Percentiles rank a stretch among this genome's conserved stretches.
These are phyloP conservation scores for Spialia ferax DNA, from an alignment of 2,888 invertebrate genomes.

Conservation along the genomic window DNA sequence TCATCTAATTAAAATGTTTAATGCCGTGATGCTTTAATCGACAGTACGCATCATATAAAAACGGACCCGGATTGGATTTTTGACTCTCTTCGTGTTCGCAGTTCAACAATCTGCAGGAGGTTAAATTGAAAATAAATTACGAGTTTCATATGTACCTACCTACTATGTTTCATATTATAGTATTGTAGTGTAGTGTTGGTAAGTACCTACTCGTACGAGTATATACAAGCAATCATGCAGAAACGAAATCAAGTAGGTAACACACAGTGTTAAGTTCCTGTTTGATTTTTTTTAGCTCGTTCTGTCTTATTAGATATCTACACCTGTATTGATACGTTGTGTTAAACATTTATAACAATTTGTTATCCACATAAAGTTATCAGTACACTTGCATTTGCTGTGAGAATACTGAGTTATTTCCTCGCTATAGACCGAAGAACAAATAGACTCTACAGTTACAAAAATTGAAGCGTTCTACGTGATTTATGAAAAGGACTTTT, in stretches of 20 bases:
- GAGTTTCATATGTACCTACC: no score
- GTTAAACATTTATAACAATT: not conserved
- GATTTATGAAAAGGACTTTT: slow-evolving; percentile 52
- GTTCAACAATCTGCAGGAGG: slow-evolving; percentile 30
- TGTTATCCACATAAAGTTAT: not conserved
- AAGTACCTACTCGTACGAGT: no score
- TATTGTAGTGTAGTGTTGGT: no score
- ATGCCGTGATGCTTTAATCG: slow-evolving; percentile 48
- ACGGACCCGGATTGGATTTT: slow-evolving; percentile 50
- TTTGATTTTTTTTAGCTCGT: slow-evolving; percentile 22
- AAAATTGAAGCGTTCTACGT: slow-evolving; percentile 26
- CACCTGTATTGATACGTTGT: not conserved
- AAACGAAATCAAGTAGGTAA: slow-evolving; percentile 23
- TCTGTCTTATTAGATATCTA: slow-evolving; percentile 10
- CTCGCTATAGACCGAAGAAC: not conserved
- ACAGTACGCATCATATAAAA: slow-evolving; percentile 46
- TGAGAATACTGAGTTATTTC: no score
- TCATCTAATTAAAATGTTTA: slow-evolving; percentile 50
- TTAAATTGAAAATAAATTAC: slow-evolving; percentile 25
- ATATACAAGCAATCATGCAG: slow-evolving; percentile 23
- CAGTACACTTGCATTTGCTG: not conserved
- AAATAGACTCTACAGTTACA: not conserved
- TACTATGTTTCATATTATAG: no score
- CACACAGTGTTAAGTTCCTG: slow-evolving; percentile 20
- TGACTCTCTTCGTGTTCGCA: slow-evolving; percentile 28